A percentile compares a stretch with the other conserved stretches of the same genome.
These are phyloP conservation scores for Stichopus horrens DNA, from an alignment of 53 echinoderm and acorn worm genomes.

Conservation along the genomic window DNA sequence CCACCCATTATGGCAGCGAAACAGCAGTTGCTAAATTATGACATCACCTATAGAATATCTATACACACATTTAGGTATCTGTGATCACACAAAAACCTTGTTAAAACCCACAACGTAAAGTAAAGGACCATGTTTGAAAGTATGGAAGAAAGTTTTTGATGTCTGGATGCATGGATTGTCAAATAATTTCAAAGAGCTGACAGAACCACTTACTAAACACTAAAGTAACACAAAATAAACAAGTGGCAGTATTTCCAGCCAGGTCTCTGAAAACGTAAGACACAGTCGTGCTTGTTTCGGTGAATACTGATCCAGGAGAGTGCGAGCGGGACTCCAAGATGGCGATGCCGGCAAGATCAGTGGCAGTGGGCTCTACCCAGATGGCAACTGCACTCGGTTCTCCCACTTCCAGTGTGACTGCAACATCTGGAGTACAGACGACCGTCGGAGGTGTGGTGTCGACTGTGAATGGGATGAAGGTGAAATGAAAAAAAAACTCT, in stretches of 20 bases:
- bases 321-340: constrained; percentile 20
- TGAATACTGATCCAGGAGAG: constrained; percentile 24
- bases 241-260: constrained; percentile 64
- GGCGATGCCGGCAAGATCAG: constrained; percentile 36
- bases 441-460: constrained; percentile 65
- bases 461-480: constrained; percentile 37
- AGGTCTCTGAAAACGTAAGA: constrained; percentile 65
- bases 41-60: no score
- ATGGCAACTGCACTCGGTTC: background rate
- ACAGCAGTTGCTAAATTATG: no score
- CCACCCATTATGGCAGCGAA: no score
- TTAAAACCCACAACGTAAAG: no score
- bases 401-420: constrained; percentile 41
- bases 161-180: no score
- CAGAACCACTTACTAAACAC: no score
- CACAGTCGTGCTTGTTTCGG: constrained; percentile 2
- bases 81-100: no score
- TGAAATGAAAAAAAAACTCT: no score
- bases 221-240: constrained; percentile 55
- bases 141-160: no score
- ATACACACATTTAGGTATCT: no score
- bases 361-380: constrained; percentile 50
- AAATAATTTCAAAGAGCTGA: no score
- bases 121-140: no score
- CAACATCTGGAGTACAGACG: constrained; percentile 55